Percentiles rank a stretch among this genome's conserved stretches.
Conservation (phyloP, 1,140 invertebrate species). For the Calliopsis andreniformis region DNA sequence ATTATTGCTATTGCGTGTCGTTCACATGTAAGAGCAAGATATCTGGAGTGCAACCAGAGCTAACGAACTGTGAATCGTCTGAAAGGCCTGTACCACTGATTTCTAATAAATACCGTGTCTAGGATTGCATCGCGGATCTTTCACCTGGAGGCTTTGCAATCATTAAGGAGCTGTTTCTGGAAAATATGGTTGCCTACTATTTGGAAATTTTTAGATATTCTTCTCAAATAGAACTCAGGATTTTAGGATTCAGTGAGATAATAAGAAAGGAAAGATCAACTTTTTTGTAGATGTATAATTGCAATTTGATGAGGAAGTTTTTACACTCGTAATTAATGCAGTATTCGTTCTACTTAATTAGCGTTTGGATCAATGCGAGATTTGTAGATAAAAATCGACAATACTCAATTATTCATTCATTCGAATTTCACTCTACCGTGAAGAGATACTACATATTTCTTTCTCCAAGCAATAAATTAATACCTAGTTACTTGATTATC, state of each 20-base stretch:
- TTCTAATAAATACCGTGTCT: slow-evolving; percentile 56
- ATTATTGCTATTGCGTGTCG: slow-evolving; percentile 36
- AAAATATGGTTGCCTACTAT: not conserved
- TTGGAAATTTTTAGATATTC: not conserved
- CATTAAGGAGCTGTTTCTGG: not conserved
- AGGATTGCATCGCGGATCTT: not conserved
- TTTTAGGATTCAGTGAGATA: too few species aligned
- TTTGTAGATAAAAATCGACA: not conserved
- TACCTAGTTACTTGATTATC: not conserved
- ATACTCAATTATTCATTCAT: not conserved
- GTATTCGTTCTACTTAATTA: not conserved
- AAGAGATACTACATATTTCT: not conserved
- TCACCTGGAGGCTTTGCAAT: not conserved
- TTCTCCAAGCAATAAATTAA: not conserved
- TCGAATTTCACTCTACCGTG: not conserved
- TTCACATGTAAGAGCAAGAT: slow-evolving; percentile 57
- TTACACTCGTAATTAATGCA: too few species aligned
- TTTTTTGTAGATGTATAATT: too few species aligned
- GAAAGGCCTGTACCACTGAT: slow-evolving; percentile 39
- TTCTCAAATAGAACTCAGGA: too few species aligned
- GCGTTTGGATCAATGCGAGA: too few species aligned
- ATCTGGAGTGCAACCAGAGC: slow-evolving; percentile 71
- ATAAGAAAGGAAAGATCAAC: too few species aligned
- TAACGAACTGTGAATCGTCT: slow-evolving; percentile 65
- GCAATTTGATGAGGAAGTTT: too few species aligned